phyloP scores from a whole-genome alignment of 2,113 vertebrate genomes.

The Gracilinanus agilis region DNA sequence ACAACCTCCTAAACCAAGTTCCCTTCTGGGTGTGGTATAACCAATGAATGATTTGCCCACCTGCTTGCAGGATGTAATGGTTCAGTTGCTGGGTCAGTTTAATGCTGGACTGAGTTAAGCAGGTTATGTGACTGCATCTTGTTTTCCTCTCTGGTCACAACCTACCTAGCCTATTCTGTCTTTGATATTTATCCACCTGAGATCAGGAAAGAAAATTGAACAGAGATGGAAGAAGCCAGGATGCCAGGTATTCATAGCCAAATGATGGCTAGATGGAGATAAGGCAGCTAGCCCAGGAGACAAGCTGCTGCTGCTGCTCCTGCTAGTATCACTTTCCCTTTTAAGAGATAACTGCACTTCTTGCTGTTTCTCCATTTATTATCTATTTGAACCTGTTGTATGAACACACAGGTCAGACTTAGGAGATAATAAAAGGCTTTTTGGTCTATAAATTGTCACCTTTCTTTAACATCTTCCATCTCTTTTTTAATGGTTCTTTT shows the following conservation, averaged over 20 bases:
- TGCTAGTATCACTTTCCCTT: neutral
- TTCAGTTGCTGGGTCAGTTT: neutral
- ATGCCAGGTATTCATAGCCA: neutral
- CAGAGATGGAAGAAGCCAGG: neutral
- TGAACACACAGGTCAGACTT: neutral
- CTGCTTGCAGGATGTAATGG: neutral
- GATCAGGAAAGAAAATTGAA: neutral
- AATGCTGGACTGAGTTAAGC: neutral
- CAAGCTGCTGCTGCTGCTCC: neutral
- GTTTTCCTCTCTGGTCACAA: neutral
- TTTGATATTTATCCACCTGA: neutral
- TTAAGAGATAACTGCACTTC: neutral
- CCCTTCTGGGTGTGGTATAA: neutral
- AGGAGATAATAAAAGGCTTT: neutral
- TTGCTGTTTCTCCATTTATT: neutral
- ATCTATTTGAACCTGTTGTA: neutral
- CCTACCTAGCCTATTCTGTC: neutral
- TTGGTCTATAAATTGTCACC: neutral
- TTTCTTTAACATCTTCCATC: too few relatives aligned
- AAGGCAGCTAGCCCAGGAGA: neutral
- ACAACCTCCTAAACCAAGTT: neutral
- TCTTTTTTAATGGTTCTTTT: neutral
- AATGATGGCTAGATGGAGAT: neutral
- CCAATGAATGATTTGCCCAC: neutral
- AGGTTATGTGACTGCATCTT: neutral